A percentile compares a stretch with the other conserved stretches of the same genome.
Conservation (phyloP, 1,140 invertebrate genomes). For the Bombus waltoni region DNA sequence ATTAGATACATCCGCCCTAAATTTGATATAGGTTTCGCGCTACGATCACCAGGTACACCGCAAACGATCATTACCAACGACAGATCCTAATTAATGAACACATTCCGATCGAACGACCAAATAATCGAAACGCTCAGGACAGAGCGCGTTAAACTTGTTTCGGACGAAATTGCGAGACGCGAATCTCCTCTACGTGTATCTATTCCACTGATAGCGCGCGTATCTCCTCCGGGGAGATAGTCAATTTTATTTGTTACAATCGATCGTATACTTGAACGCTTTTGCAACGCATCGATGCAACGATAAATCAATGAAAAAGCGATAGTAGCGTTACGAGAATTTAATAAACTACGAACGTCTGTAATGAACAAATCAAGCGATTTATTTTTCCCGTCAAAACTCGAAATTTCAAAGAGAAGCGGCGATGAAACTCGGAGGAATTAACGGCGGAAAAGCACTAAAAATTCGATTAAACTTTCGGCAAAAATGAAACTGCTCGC, state of each 20-base stretch:
- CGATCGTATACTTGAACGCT: too few species aligned
- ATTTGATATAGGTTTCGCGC: conserved; percentile 26
- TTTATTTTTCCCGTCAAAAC: neutral
- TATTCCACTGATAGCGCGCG: too few species aligned
- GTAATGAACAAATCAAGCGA: too few species aligned
- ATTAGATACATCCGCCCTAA: conserved; percentile 10
- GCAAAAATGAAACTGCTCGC: neutral
- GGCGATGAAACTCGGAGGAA: too few species aligned
- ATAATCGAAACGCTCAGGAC: conserved; percentile 4
- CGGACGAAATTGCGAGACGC: neutral
- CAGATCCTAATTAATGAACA: conserved; percentile 53
- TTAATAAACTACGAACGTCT: too few species aligned
- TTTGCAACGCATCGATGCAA: neutral
- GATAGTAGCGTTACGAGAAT: too few species aligned
- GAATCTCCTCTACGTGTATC: neutral
- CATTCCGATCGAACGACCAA: conserved; percentile 3
- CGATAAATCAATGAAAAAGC: neutral
- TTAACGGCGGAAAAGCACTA: neutral
- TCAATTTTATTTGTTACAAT: neutral
- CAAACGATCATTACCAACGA: conserved; percentile 50
- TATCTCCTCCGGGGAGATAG: neutral
- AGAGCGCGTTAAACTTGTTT: neutral
- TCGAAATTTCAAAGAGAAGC: too few species aligned
- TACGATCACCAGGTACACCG: conserved; percentile 15
- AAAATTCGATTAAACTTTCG: conserved; percentile 1